Percentiles rank a stretch among this genome's conserved stretches.
These are phyloP conservation scores for Phacellophora camtschatica DNA, from an alignment of 30 jellyfish, hydroid and myxozoan species.

Conservation along the genomic window DNA sequence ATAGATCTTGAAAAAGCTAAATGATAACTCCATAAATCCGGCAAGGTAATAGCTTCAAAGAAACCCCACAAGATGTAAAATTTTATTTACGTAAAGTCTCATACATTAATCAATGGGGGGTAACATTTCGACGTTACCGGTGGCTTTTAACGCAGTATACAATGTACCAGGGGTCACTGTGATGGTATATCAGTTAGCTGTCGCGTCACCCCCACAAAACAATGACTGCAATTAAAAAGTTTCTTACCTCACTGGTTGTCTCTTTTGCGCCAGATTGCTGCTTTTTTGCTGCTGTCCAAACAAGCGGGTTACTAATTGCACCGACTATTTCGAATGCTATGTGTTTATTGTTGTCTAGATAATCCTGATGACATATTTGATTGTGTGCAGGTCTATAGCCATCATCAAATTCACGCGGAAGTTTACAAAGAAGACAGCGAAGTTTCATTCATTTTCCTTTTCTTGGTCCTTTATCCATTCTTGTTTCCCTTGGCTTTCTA, in stretches of 20 bases:
- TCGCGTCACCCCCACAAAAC: neutral
- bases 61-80: neutral
- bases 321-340: conserved; percentile 4
- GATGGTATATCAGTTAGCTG: neutral
- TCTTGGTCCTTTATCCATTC: conserved; percentile 1
- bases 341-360: neutral
- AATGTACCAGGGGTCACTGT: neutral
- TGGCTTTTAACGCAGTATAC: neutral
- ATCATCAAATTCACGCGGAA: conserved; percentile 4
- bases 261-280: neutral
- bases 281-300: neutral
- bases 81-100: neutral
- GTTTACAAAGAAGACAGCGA: conserved; percentile 13
- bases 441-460: neutral
- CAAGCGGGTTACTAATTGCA: conserved; percentile 2
- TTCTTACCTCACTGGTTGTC: neutral
- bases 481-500: neutral
- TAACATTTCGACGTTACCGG: neutral
- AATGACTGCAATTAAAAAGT: neutral
- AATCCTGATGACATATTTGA: neutral
- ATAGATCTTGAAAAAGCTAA: neutral
- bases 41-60: neutral
- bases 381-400: neutral
- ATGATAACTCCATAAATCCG: neutral
- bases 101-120: neutral